Evolutionary conservation across 2,888 invertebrate species (phyloP).

Genomic region (Drosophila maculinotata): DNA sequence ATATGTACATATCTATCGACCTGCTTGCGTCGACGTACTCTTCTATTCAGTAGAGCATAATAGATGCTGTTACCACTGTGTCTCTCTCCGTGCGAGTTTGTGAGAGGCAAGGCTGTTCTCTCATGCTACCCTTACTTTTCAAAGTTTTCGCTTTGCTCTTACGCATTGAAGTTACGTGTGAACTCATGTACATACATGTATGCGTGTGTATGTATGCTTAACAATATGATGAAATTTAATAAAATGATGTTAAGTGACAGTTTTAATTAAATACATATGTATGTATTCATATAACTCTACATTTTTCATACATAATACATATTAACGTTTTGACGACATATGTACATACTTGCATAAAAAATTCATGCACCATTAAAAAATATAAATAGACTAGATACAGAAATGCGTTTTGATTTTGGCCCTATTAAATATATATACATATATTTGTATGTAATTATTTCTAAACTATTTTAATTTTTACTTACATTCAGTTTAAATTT

Average conservation of each 20-base stretch:
- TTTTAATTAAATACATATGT: background rate
- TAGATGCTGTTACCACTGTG: slow-evolving; percentile 33
- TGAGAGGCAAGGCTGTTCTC: slow-evolving; percentile 13
- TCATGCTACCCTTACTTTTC: slow-evolving; percentile 25
- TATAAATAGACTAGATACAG: slow-evolving; percentile 11
- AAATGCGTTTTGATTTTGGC: slow-evolving; percentile 29
- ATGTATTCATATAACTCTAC: slow-evolving; percentile 2
- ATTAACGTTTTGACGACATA: background rate
- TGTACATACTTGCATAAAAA: slow-evolving; percentile 4
- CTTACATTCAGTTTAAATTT: slow-evolving; percentile 14
- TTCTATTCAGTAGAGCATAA: slow-evolving; percentile 17
- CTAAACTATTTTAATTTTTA: slow-evolving; percentile 5
- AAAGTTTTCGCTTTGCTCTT: slow-evolving; percentile 14
- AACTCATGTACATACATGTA: slow-evolving; percentile 12
- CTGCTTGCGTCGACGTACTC: slow-evolving; percentile 25
- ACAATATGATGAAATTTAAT: background rate
- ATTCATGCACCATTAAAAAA: slow-evolving; percentile 19
- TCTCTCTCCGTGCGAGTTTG: slow-evolving; percentile 11
- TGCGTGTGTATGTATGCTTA: background rate
- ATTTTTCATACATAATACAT: background rate
- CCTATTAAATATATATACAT: slow-evolving; percentile 12
- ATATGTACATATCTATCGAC: slow-evolving; percentile 26
- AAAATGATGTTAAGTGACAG: background rate
- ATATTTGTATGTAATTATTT: background rate
- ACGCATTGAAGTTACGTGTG: slow-evolving; percentile 17